Conservation (phyloP, 2,888 invertebrate species). For the Spodoptera picta region DNA sequence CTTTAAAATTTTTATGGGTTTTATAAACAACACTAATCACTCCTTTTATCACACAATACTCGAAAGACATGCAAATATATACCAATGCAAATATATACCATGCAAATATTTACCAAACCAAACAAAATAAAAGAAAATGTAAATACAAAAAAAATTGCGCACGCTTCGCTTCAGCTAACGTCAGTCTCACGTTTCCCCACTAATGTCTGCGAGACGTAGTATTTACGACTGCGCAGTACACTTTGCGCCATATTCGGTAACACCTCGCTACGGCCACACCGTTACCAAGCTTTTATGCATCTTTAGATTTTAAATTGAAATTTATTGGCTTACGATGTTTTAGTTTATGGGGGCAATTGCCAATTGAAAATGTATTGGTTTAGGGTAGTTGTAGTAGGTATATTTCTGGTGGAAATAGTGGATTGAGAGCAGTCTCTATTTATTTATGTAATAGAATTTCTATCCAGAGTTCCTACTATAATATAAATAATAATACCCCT, state of each 20-base stretch:
- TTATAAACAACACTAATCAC: too few species aligned
- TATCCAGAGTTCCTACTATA: too few species aligned
- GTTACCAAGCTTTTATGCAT: slow-evolving; percentile 46
- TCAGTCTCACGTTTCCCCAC: slow-evolving; percentile 50
- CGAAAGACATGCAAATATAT: too few species aligned
- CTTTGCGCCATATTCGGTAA: slow-evolving; percentile 47
- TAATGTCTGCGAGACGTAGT: slow-evolving; percentile 42
- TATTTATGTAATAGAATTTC: too few species aligned
- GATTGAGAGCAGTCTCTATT: too few species aligned
- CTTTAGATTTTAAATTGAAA: slow-evolving; percentile 50
- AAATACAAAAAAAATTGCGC: slow-evolving; percentile 40
- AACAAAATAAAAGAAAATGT: slow-evolving; percentile 28
- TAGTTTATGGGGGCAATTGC: slow-evolving; percentile 10
- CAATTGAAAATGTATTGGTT: slow-evolving; percentile 4
- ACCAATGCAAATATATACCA: slow-evolving; percentile 29
- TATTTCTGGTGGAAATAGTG: neutral
- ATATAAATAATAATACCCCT: too few species aligned
- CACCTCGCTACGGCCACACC: slow-evolving; percentile 22
- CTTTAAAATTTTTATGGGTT: too few species aligned
- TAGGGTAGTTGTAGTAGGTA: neutral
- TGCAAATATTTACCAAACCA: slow-evolving; percentile 32
- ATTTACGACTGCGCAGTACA: slow-evolving; percentile 40
- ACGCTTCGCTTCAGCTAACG: slow-evolving; percentile 47
- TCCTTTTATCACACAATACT: too few species aligned
- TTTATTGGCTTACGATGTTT: slow-evolving; percentile 33